Conservation (phyloP, 2,113 vertebrate genomes). For the Bucco capensis region DNA sequence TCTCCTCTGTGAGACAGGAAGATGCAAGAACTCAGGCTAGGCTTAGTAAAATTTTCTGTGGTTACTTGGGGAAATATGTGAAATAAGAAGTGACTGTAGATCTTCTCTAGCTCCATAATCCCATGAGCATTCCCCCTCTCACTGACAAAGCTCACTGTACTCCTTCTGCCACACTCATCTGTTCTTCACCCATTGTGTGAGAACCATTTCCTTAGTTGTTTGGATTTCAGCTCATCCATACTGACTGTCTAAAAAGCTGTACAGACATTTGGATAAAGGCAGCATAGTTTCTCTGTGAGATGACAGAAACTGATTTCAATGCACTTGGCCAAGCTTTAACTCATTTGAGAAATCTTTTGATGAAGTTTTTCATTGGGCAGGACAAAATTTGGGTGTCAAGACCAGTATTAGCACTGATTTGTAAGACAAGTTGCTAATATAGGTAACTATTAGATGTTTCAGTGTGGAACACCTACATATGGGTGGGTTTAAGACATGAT, state of each 20-base stretch:
- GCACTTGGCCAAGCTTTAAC: neutral
- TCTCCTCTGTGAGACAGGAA: neutral
- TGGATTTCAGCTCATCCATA: neutral
- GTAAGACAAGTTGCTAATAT: neutral
- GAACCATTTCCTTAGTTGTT: slow-evolving; percentile 4
- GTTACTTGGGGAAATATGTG: neutral
- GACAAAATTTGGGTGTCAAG: neutral
- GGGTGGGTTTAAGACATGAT: neutral
- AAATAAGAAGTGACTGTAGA: neutral
- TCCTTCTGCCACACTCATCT: slow-evolving; percentile 22
- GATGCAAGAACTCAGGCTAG: neutral
- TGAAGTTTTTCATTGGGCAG: neutral
- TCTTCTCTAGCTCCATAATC: neutral
- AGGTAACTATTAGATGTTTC: neutral
- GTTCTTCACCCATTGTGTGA: neutral
- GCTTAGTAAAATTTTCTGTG: neutral
- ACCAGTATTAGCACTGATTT: neutral
- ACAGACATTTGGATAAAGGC: neutral
- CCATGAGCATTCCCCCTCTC: neutral
- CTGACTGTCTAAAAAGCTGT: neutral
- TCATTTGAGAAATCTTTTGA: neutral
- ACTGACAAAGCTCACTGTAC: neutral
- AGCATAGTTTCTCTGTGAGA: neutral
- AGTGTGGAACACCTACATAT: neutral
- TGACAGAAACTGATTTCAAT: neutral